A percentile compares a stretch with the other conserved stretches of the same genome.
Conservation (phyloP, 2,113 vertebrate genomes). For the Odontesthes bonariensis region DNA sequence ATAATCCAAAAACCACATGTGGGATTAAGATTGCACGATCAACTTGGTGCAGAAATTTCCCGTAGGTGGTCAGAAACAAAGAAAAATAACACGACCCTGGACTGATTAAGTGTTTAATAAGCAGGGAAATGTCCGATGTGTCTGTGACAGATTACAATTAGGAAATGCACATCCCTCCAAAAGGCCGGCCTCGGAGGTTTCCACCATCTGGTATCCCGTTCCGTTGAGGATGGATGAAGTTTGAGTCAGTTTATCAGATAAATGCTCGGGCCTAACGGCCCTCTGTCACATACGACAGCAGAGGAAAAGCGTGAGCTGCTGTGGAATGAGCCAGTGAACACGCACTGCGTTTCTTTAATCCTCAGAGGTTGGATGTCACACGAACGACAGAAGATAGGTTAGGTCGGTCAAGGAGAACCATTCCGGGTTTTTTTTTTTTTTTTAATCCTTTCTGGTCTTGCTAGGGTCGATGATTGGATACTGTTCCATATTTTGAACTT, state of each 20-base stretch:
- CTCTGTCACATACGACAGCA: neutral
- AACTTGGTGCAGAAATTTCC: neutral
- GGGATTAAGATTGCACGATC: neutral
- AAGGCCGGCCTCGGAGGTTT: neutral
- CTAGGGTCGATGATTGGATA: neutral
- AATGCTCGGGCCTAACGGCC: neutral
- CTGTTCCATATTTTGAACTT: neutral
- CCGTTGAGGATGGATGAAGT: neutral
- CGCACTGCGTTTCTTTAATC: neutral
- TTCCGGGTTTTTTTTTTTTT: neutral
- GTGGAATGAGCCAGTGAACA: neutral
- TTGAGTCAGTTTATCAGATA: neutral
- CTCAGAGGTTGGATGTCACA: neutral
- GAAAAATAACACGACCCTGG: neutral
- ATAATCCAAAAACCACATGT: neutral
- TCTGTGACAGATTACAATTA: constrained; percentile 7
- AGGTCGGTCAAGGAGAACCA: neutral
- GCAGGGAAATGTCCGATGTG: constrained; percentile 4
- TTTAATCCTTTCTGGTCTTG: constrained; percentile 4
- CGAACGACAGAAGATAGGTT: neutral
- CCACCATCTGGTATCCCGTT: neutral
- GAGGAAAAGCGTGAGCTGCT: constrained; percentile 1
- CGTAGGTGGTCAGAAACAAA: neutral
- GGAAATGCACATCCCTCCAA: neutral
- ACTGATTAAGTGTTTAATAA: constrained; percentile 47